Percentiles rank a stretch among this genome's conserved stretches.
Evolutionary conservation across 2,888 invertebrate genomes (phyloP).

Genomic region (Bhutanitis thaidina): DNA sequence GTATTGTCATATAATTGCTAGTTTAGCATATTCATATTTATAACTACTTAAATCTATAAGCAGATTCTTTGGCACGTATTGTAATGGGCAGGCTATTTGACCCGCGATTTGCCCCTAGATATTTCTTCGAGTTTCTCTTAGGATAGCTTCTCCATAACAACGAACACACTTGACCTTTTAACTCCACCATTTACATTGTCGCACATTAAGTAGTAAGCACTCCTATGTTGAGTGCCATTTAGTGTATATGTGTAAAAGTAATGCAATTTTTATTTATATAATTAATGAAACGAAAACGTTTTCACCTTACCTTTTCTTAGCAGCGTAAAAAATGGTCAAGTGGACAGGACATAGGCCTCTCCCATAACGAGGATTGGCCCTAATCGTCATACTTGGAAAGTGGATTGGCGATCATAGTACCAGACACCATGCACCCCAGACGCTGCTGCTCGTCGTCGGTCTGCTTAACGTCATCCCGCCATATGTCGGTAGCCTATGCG

Average conservation of each 20-base stretch:
- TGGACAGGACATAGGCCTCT: too few species aligned
- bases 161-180: slow-evolving; percentile 16
- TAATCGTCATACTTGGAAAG: too few species aligned
- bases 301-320: too few species aligned
- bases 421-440: too few species aligned
- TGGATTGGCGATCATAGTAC: too few species aligned
- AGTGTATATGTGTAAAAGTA: slow-evolving; percentile 11
- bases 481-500: too few species aligned
- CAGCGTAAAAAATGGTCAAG: too few species aligned
- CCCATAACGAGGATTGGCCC: too few species aligned
- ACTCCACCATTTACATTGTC: slow-evolving; percentile 11
- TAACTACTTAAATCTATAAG: not conserved
- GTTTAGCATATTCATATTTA: not conserved
- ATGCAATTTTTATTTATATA: slow-evolving; percentile 9
- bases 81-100: slow-evolving; percentile 1
- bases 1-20: too few species aligned
- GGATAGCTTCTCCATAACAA: slow-evolving; percentile 16
- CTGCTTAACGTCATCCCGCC: too few species aligned
- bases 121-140: slow-evolving; percentile 15
- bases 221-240: slow-evolving; percentile 11
- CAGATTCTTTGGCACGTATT: not conserved
- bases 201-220: slow-evolving; percentile 7
- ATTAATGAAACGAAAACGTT: too few species aligned
- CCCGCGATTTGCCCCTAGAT: slow-evolving; percentile 8
- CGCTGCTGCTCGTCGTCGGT: too few species aligned